Conservation (phyloP, 2,888 invertebrate species). For the Flexamia atlantica region DNA sequence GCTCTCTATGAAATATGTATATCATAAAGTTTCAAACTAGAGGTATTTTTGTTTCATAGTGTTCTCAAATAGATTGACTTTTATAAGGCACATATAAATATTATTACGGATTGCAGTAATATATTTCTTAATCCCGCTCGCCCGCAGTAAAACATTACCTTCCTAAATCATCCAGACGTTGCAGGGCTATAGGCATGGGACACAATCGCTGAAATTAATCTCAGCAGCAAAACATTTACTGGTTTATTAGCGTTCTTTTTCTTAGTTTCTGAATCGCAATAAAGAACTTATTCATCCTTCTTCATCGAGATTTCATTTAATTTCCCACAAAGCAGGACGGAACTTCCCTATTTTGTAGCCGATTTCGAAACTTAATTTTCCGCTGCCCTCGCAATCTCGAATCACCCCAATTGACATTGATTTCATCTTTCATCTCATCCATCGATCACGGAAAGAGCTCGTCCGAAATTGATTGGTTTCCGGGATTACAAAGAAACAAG, state of each 20-base stretch:
- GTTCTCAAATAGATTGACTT: too few relatives aligned
- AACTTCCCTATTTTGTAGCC: background rate
- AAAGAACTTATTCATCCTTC: too few relatives aligned
- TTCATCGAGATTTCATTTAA: background rate
- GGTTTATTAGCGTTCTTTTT: slow-evolving; percentile 23
- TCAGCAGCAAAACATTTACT: background rate
- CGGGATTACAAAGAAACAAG: slow-evolving; percentile 41
- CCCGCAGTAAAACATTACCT: slow-evolving; percentile 20
- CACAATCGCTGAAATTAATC: slow-evolving; percentile 20
- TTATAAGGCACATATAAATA: background rate
- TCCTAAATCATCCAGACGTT: slow-evolving; percentile 23
- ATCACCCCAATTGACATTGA: slow-evolving; percentile 23
- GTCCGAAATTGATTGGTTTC: slow-evolving; percentile 54
- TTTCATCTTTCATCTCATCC: slow-evolving; percentile 4
- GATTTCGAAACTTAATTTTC: background rate
- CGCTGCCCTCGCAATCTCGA: slow-evolving; percentile 6
- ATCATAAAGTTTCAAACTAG: too few relatives aligned
- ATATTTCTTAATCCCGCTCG: slow-evolving; percentile 10
- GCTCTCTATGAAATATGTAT: too few relatives aligned
- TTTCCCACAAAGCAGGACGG: background rate
- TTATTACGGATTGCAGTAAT: background rate
- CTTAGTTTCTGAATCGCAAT: background rate
- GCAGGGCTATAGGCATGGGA: slow-evolving; percentile 4
- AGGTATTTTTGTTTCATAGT: too few relatives aligned
- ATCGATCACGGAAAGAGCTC: slow-evolving; percentile 5